These are phyloP conservation scores for Oscheius myriophilus DNA, from an alignment of 2,888 invertebrate genomes.

Conservation along the genomic window DNA sequence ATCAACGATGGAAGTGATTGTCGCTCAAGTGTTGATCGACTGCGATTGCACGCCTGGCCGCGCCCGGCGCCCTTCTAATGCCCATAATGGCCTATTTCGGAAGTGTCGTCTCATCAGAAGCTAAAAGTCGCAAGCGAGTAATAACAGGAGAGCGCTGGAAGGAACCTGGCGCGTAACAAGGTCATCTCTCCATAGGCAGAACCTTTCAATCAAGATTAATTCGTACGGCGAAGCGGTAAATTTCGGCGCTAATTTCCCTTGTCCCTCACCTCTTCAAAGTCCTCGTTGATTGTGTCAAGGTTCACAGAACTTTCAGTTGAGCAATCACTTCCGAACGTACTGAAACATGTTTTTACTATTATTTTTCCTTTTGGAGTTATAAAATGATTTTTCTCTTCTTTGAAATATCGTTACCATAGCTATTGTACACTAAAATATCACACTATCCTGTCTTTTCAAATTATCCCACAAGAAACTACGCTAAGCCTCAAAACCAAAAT, in stretches of 20 bases:
- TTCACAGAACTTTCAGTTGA: slow-evolving; percentile 62
- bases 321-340: slow-evolving; percentile 61
- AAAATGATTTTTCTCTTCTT: background rate
- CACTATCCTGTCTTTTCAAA: background rate
- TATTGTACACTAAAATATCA: background rate
- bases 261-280: slow-evolving; percentile 65
- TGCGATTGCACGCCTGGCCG: slow-evolving; percentile 16
- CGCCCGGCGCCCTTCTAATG: slow-evolving; percentile 15
- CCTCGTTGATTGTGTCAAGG: slow-evolving; percentile 68
- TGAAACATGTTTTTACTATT: slow-evolving; percentile 31
- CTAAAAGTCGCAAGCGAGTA: too few species aligned
- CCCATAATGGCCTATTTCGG: slow-evolving; percentile 15
- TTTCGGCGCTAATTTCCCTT: slow-evolving; percentile 1
- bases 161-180: slow-evolving; percentile 22
- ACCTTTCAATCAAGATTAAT: slow-evolving; percentile 29
- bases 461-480: too few species aligned
- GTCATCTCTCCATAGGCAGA: slow-evolving; percentile 20
- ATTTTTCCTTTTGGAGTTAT: background rate
- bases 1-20: slow-evolving; percentile 12
- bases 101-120: too few species aligned
- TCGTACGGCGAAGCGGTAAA: slow-evolving; percentile 22
- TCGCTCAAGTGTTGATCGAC: slow-evolving; percentile 9
- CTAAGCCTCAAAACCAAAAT: too few species aligned
- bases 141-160: too few species aligned
- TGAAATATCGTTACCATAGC: background rate